These are phyloP conservation scores for Trinorchestia longiramus DNA, from an alignment of 1,140 invertebrate genomes.

Conservation along the genomic window DNA sequence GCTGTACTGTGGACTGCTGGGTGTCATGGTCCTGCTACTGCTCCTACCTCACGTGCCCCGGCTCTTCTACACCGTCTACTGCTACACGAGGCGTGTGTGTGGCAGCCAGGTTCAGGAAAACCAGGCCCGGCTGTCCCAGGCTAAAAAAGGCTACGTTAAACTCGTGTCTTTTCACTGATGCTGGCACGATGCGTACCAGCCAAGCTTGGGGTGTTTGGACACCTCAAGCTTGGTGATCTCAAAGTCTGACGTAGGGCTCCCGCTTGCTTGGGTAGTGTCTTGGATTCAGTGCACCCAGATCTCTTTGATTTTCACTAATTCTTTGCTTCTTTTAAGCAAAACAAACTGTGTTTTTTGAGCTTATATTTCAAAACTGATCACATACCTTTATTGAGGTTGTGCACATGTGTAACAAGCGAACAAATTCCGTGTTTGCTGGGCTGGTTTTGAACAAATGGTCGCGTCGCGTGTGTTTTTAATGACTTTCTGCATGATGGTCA, in stretches of 20 bases:
- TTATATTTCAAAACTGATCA: background rate
- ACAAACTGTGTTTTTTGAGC: background rate
- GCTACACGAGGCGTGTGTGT: background rate
- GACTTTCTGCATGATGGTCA: no score
- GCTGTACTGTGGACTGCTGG: background rate
- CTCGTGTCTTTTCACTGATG: constrained; percentile 11
- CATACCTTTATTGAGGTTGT: background rate
- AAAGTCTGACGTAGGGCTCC: background rate
- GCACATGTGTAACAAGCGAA: background rate
- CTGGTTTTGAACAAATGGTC: no score
- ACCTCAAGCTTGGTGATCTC: background rate
- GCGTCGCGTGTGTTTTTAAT: no score
- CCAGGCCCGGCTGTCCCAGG: background rate
- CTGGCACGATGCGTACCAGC: background rate
- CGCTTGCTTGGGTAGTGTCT: background rate
- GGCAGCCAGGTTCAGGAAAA: background rate
- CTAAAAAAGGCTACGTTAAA: constrained; percentile 19
- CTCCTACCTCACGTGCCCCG: background rate
- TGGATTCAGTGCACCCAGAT: background rate
- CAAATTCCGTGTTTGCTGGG: background rate
- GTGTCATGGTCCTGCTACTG: background rate
- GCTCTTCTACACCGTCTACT: background rate
- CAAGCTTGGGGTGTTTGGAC: background rate
- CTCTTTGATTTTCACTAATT: background rate
- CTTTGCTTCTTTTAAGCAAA: background rate